phyloP scores from a whole-genome alignment of 2,888 invertebrate genomes.

The Zygaena filipendulae region DNA sequence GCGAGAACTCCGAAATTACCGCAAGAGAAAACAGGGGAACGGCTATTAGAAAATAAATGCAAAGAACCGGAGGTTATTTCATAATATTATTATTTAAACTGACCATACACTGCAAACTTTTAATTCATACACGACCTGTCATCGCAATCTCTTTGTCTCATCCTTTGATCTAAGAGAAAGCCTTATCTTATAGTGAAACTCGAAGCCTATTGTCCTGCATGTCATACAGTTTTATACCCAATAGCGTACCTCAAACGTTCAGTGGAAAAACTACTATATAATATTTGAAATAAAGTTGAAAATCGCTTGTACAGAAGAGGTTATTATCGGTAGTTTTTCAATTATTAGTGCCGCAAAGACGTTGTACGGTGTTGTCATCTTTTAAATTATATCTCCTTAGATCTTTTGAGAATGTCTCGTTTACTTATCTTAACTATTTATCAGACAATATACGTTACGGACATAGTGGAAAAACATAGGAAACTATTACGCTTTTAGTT shows the following conservation, averaged over 20 bases:
- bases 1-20: no score
- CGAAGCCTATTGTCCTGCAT: conserved; percentile 26
- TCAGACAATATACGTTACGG: no score
- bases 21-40: no score
- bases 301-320: no score
- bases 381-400: conserved; percentile 24
- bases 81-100: no score
- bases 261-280: no score
- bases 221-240: conserved; percentile 24
- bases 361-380: conserved; percentile 25
- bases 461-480: no score
- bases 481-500: no score
- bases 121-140: conserved; percentile 20
- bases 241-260: no score
- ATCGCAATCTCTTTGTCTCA: conserved; percentile 20
- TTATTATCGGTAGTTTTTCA: conserved; percentile 27
- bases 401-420: not conserved
- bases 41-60: no score
- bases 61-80: no score
- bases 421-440: conserved; percentile 9
- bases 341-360: conserved; percentile 20
- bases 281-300: no score
- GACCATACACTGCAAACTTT: conserved; percentile 2
- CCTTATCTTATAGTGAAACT: conserved; percentile 21
- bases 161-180: conserved; percentile 22